Evolutionary conservation across 1,140 invertebrate species (phyloP).

Genomic region (Camponotus floridanus): DNA sequence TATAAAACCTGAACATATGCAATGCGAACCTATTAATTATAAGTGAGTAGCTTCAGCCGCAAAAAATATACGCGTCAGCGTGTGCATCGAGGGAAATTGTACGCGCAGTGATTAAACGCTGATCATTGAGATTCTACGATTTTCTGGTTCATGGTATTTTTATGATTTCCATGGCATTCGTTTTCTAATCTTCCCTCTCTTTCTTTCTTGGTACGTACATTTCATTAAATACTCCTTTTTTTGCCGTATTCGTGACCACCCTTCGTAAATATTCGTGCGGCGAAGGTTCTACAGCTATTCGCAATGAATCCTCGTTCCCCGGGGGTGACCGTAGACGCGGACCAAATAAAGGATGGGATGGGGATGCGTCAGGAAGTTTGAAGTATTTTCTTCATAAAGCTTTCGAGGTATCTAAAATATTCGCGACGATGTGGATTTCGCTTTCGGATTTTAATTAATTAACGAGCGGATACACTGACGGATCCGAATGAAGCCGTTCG

Average conservation of each 20-base stretch:
- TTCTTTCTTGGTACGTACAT: slow-evolving; percentile 29
- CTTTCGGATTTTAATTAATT: slow-evolving; percentile 75
- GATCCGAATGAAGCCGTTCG: slow-evolving; percentile 38
- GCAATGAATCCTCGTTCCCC: slow-evolving; percentile 53
- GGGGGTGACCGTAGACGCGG: slow-evolving; percentile 45
- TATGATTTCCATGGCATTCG: slow-evolving; percentile 53
- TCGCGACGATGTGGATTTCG: slow-evolving; percentile 62
- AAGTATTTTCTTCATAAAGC: slow-evolving; percentile 45
- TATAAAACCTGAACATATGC: neutral
- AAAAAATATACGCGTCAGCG: slow-evolving; percentile 40
- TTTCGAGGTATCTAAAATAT: slow-evolving; percentile 66
- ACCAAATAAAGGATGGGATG: neutral
- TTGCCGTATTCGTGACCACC: slow-evolving; percentile 30
- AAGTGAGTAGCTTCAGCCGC: neutral
- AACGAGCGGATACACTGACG: slow-evolving; percentile 40
- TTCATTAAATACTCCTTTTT: slow-evolving; percentile 60
- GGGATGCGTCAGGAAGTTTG: slow-evolving; percentile 53
- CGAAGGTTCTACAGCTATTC: slow-evolving; percentile 61
- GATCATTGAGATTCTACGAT: slow-evolving; percentile 62
- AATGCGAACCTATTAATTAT: slow-evolving; percentile 44
- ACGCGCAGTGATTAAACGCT: slow-evolving; percentile 46
- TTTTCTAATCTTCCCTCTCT: neutral
- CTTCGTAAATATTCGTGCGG: slow-evolving; percentile 64
- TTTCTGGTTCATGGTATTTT: slow-evolving; percentile 61
- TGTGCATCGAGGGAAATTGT: slow-evolving; percentile 29